These are phyloP conservation scores for Iguana delicatissima DNA, from an alignment of 2,797 vertebrate species.

Conservation along the genomic window DNA sequence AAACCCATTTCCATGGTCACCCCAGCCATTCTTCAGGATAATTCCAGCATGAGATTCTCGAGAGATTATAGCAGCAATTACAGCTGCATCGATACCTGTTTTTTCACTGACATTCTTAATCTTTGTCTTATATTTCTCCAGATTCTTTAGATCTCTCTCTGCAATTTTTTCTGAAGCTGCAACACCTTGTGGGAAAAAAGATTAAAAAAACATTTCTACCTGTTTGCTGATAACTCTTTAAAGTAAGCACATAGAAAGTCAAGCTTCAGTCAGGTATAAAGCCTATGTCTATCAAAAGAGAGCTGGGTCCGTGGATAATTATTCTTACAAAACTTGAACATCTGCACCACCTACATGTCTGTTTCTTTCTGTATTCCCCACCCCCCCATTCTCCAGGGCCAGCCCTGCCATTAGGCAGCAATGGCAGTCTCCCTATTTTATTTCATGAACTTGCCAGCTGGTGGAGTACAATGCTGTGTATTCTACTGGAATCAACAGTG, in stretches of 20 bases:
- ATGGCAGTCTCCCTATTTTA: no score
- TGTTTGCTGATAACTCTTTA: conserved; percentile 1
- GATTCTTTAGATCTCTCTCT: conserved; percentile 66
- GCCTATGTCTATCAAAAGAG: no score
- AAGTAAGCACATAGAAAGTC: neutral
- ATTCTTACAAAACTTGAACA: neutral
- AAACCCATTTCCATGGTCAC: conserved; percentile 63
- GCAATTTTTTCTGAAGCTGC: conserved; percentile 72
- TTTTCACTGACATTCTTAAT: conserved; percentile 56
- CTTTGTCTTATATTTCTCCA: conserved; percentile 50
- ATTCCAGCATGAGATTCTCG: conserved; percentile 69
- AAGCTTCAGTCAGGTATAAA: neutral
- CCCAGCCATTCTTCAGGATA: conserved; percentile 13
- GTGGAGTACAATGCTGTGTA: no score
- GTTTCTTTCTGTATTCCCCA: no score
- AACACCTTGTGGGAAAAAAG: conserved; percentile 51
- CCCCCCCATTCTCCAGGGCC: no score
- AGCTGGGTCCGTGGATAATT: neutral
- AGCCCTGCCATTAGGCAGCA: no score
- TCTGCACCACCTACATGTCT: neutral
- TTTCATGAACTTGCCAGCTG: no score
- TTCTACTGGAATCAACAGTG: no score
- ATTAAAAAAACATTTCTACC: neutral
- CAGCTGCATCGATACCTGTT: conserved; percentile 61
- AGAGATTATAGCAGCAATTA: conserved; percentile 73